phyloP scores from a whole-genome alignment of 2,888 invertebrate genomes.

The Theretra japonica region DNA sequence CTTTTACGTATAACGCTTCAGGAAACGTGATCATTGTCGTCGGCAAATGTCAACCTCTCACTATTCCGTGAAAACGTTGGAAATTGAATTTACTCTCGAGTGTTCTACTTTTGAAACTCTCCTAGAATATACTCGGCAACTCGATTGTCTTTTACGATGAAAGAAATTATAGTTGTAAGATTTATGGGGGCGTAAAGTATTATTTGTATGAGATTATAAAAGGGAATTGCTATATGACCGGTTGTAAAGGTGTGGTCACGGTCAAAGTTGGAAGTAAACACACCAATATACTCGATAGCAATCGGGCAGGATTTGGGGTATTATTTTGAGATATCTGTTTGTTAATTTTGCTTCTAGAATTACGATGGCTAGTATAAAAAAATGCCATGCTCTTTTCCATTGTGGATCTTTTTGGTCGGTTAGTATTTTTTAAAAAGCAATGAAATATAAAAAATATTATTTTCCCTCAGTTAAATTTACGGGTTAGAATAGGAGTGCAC shows the following conservation, averaged over 20 bases:
- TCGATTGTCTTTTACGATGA: constrained; percentile 1
- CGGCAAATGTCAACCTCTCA: constrained; percentile 51
- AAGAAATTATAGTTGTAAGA: constrained; percentile 7
- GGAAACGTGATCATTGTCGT: constrained; percentile 56
- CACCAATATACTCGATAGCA: not conserved
- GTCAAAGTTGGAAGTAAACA: not conserved
- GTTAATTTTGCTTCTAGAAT: too few species aligned
- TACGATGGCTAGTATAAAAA: too few species aligned
- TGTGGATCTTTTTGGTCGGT: too few species aligned
- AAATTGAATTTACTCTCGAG: constrained; percentile 65
- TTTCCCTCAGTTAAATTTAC: too few species aligned
- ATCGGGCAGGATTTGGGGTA: not conserved
- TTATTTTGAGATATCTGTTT: too few species aligned
- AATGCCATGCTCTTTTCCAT: too few species aligned
- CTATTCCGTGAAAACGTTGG: constrained; percentile 53
- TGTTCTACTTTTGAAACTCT: constrained; percentile 57
- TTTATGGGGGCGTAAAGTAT: not conserved
- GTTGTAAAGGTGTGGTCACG: constrained; percentile 6
- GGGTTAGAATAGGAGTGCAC: too few species aligned
- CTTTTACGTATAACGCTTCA: constrained; percentile 49
- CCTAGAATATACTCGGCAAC: constrained; percentile 33
- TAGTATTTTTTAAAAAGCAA: too few species aligned
- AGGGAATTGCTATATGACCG: not conserved
- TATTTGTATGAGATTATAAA: constrained; percentile 2
- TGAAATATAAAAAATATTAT: too few species aligned